These are phyloP conservation scores for Poecile montanus DNA, from an alignment of 2,797 vertebrate species.

Conservation along the genomic window DNA sequence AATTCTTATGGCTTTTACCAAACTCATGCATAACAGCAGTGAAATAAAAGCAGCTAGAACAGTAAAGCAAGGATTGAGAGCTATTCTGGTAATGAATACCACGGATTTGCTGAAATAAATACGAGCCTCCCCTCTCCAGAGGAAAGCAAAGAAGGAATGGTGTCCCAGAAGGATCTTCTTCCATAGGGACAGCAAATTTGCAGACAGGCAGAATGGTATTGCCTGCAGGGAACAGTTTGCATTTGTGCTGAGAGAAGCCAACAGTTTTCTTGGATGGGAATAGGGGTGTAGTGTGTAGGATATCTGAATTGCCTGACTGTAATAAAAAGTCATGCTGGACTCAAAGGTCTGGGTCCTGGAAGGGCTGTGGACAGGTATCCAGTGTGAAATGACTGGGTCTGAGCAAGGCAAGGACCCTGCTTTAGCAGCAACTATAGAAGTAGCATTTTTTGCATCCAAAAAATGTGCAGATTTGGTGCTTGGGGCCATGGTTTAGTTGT, in stretches of 20 bases:
- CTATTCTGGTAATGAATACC: background rate
- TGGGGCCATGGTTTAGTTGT: background rate
- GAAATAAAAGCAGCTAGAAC: slow-evolving; percentile 7
- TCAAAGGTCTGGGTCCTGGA: background rate
- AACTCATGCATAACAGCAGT: slow-evolving; percentile 9
- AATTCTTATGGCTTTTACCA: slow-evolving; percentile 28
- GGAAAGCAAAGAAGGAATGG: background rate
- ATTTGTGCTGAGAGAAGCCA: background rate
- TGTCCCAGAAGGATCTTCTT: background rate
- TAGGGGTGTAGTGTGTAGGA: background rate
- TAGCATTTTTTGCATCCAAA: background rate
- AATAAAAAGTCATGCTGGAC: background rate
- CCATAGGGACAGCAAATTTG: background rate
- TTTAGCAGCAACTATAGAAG: background rate
- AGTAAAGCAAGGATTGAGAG: slow-evolving; percentile 3
- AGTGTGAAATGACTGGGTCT: background rate
- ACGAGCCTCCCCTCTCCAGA: background rate
- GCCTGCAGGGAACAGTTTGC: background rate
- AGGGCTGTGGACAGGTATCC: background rate
- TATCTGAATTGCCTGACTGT: background rate
- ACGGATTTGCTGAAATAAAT: background rate
- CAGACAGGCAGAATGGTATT: background rate
- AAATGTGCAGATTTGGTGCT: background rate
- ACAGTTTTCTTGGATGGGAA: background rate
- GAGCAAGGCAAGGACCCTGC: background rate